Conservation (phyloP, 2,797 vertebrate genomes). For the Synanceia verrucosa region DNA sequence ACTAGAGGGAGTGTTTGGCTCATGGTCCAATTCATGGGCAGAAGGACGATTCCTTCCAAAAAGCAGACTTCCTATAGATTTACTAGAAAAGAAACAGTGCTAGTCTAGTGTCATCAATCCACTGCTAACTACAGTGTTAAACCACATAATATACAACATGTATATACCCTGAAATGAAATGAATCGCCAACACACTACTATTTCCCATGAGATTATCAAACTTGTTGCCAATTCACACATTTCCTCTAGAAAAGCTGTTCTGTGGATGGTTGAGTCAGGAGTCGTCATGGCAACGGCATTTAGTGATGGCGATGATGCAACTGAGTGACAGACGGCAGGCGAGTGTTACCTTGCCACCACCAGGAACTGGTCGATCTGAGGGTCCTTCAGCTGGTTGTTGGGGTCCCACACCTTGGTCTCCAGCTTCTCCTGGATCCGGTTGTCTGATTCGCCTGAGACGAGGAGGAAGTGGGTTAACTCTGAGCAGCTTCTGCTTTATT, state of each 20-base stretch:
- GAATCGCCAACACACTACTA: no score
- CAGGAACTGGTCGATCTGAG: slow-evolving; percentile 96
- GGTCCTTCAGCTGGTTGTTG: slow-evolving; percentile 92
- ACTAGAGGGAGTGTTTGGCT: slow-evolving; percentile 47
- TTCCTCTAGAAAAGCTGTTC: slow-evolving; percentile 15
- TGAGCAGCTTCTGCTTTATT: neutral
- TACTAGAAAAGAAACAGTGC: neutral
- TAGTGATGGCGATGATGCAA: slow-evolving; percentile 13
- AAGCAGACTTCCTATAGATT: neutral
- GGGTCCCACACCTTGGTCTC: slow-evolving; percentile 97
- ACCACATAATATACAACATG: neutral
- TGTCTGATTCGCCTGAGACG: slow-evolving; percentile 86
- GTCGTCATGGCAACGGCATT: slow-evolving; percentile 50
- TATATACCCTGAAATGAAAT: neutral
- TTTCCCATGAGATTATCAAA: slow-evolving; percentile 7
- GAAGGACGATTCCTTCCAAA: slow-evolving; percentile 25
- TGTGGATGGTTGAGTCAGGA: slow-evolving; percentile 12
- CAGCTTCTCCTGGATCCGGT: slow-evolving; percentile 91
- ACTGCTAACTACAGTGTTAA: neutral
- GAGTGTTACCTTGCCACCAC: slow-evolving; percentile 91
- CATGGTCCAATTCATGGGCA: neutral
- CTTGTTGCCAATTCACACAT: slow-evolving; percentile 3
- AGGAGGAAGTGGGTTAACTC: neutral
- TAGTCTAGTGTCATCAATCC: neutral
- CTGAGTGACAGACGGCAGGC: slow-evolving; percentile 44